Evolutionary conservation across 1,140 invertebrate genomes (phyloP), one percentile per base, ranked within the genome.

Genomic region (Prorops nasuta): DNA sequence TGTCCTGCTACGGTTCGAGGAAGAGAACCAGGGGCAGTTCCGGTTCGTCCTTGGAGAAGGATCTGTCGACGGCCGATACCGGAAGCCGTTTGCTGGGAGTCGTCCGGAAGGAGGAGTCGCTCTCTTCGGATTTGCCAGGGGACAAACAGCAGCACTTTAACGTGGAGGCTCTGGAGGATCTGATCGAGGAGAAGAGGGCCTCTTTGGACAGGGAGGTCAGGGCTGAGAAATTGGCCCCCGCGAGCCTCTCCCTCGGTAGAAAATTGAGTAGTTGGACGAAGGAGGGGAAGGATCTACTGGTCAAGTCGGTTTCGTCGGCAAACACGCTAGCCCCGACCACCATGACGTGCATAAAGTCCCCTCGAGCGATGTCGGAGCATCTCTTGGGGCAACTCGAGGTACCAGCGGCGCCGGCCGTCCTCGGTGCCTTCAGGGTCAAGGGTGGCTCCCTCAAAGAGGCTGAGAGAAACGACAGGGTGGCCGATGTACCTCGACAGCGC

Each of bases 291-390:
- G 65, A 69, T 49, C 46, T 70, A 2, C 42, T 70, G 19, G 66
- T 72, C 6, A 70, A 76, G 56, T 75, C 72, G 7, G 65, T 73
- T 0, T 71, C 69, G 0, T 66, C 71, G 14, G 67, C 67, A 48
- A 73, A 73, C 62, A 71, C 72, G 58, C 66, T 75, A 49, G 65
- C 67, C 8, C 66, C 68, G 3, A 62, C 60, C n/a, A 70, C 71
- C 15, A 76, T 77, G 75, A 72, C 73, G 6, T 74, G 69, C 54
- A 73, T 78, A 40, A 77, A 77, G 55, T 77, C 74, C 48, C 71
- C 76, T 49, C 56, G 69, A 62, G 63, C 69, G 39, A 75, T 77
- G 72, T 76, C 76, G 54, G 74, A 75, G 61, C 72, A 78, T 65
- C 70, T 76, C 47, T 49, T 78, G 57, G 72, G 66, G 45, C 74